Evolutionary conservation across 2,113 vertebrate species (phyloP), one percentile per base, ranked within the genome.

Genomic region (Cygnus atratus): DNA sequence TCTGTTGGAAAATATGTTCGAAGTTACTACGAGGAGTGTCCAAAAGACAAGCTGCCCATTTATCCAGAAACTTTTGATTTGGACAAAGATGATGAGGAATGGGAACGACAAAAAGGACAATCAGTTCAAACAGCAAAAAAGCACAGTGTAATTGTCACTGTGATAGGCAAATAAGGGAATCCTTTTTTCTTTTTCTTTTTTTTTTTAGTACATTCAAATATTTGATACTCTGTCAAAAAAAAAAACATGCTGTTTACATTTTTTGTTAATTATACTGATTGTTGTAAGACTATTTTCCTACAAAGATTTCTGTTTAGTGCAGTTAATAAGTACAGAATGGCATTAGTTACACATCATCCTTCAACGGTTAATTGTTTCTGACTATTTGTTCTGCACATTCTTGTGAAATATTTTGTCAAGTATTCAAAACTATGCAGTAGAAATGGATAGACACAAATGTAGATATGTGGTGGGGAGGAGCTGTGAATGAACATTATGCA

Each of bases 1-100:
- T 97, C 96, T 8, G 99, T 99, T 6, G 99, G 98, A 68, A 99
- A 99, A 58, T 99, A 99, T 0, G 98, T 99, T 76, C 98, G 99
- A 91, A 99, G 99, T 95, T 99, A 99, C 94, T 99, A 99, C 1
- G 99, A 99, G 70, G 99, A 99, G 61, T 99, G 99, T 75, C 99
- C 99, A 83, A 99, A 98, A 95, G 99, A 99, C 90, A 98, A 96
- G 91, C 90, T 98, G 78, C 97, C 97, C 50, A 84, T 94, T 39
- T 97, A 98, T 66, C 97, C 96, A 66, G 98, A 96, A 63, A 96
- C 97, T 17, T 98, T 98, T 46, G 98, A 99, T 82, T 97, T 99
- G 91, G 98, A 98, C 62, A 87, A 94, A 20, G 97, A 97, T 52
- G 98, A 99, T 18, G 97, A 97, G 1, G 98, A 99, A 72, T 97